Evolutionary conservation across 2,113 vertebrate species (phyloP).

Genomic region (Trinectes maculatus): DNA sequence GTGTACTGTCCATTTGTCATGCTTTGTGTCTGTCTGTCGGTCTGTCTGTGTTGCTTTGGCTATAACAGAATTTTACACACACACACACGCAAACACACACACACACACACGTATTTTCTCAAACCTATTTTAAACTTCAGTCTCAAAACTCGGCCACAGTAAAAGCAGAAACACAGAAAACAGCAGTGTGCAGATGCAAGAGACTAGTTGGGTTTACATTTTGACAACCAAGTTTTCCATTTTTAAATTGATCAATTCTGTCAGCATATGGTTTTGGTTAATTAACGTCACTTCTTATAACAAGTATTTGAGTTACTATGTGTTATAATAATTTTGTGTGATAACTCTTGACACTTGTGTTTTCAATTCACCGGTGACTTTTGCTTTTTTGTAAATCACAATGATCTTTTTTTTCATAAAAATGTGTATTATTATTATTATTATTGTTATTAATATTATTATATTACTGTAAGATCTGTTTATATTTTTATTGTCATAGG

Average conservation of each 20-base stretch:
- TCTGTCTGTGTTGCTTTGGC: conserved; percentile 33
- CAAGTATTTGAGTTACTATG: conserved; percentile 24
- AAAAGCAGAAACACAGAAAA: too few relatives aligned
- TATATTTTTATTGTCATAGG: conserved; percentile 73
- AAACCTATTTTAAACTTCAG: too few relatives aligned
- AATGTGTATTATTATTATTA: too few relatives aligned
- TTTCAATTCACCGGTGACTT: conserved; percentile 32
- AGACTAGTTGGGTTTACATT: conserved; percentile 1
- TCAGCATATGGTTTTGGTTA: conserved; percentile 46
- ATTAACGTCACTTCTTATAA: conserved; percentile 48
- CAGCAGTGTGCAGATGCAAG: background rate
- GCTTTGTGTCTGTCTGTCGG: conserved; percentile 47
- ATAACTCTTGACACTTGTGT: conserved; percentile 36
- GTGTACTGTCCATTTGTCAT: conserved; percentile 50
- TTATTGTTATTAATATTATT: too few relatives aligned
- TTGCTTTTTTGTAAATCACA: conserved; percentile 39
- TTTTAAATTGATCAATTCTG: conserved; percentile 3
- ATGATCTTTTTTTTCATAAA: too few relatives aligned
- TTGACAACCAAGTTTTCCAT: background rate
- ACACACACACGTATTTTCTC: too few relatives aligned
- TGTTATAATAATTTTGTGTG: conserved; percentile 31
- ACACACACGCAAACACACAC: too few relatives aligned
- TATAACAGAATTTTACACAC: conserved; percentile 20
- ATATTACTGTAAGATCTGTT: conserved; percentile 45
- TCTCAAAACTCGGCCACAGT: too few relatives aligned